Evolutionary conservation across 2,797 vertebrate species (phyloP).

Genomic region (Sylvilagus floridanus): DNA sequence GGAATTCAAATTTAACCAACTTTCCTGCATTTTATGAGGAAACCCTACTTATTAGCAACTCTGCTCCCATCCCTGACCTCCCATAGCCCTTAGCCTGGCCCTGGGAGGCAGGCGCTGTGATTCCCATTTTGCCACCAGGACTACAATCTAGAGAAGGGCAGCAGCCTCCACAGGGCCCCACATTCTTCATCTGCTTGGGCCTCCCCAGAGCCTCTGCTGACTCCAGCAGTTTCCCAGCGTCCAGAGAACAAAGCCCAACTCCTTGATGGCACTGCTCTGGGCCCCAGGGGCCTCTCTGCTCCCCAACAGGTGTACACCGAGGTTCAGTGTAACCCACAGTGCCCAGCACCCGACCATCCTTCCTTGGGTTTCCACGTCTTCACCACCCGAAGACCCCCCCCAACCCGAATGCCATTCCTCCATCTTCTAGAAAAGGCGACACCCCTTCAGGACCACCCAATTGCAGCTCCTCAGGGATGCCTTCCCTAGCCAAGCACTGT

Average conservation of each 20-base stretch:
- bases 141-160: not conserved
- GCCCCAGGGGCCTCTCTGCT: not conserved
- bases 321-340: not conserved
- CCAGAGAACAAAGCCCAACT: not conserved
- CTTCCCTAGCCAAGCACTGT: not conserved
- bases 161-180: not conserved
- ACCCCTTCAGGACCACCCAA: not conserved
- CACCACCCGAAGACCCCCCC: not conserved
- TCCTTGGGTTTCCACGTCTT: not conserved
- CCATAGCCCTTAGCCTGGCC: not conserved
- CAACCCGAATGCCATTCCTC: not conserved
- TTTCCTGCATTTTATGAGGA: not conserved
- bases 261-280: not conserved
- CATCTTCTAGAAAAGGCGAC: not conserved
- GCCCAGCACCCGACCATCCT: not conserved
- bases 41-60: not conserved
- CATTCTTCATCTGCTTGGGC: not conserved
- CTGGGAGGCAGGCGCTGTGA: not conserved
- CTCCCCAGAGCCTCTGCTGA: not conserved
- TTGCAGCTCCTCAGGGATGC: not conserved
- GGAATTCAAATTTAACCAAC: not conserved
- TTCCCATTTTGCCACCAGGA: not conserved
- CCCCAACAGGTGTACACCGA: not conserved
- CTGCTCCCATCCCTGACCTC: not conserved
- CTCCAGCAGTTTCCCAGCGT: not conserved